phyloP scores from a whole-genome alignment of 2,113 vertebrate species.

The Hepsetus odoe region DNA sequence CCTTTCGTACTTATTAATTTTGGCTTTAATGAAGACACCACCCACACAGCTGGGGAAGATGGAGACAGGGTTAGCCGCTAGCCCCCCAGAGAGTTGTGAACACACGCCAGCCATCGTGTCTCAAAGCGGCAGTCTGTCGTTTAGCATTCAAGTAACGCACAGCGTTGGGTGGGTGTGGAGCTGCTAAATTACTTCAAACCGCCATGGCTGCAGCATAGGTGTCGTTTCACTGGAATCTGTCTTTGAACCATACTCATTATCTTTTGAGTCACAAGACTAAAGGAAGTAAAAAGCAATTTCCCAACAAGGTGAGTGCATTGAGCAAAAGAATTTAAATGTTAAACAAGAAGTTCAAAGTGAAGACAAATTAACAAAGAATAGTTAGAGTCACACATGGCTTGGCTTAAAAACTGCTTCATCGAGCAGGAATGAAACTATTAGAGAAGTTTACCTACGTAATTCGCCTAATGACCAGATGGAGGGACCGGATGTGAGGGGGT shows the following conservation, averaged over 20 bases:
- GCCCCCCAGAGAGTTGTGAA: slow-evolving; percentile 17
- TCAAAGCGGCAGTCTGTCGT: slow-evolving; percentile 2
- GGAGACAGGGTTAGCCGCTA: background rate
- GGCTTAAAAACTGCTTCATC: slow-evolving; percentile 33
- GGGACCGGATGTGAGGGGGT: slow-evolving; percentile 31
- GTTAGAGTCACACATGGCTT: background rate
- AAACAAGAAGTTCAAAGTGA: background rate
- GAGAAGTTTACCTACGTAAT: slow-evolving; percentile 33
- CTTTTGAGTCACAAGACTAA: slow-evolving; percentile 23
- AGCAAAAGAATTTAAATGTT: slow-evolving; percentile 16
- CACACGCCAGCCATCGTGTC: background rate
- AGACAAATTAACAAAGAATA: background rate
- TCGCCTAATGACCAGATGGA: slow-evolving; percentile 44
- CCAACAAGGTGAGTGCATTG: slow-evolving; percentile 12
- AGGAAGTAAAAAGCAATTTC: slow-evolving; percentile 32
- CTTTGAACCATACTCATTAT: slow-evolving; percentile 27
- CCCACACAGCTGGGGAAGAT: slow-evolving; percentile 26
- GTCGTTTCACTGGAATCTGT: slow-evolving; percentile 2
- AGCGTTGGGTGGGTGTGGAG: too few relatives aligned
- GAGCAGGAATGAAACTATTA: slow-evolving; percentile 44
- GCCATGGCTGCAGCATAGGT: background rate
- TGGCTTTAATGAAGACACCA: slow-evolving; percentile 42
- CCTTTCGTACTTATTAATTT: slow-evolving; percentile 33
- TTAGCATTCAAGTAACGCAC: slow-evolving; percentile 34
- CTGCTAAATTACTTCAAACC: slow-evolving; percentile 31